Conservation (phyloP, 2,113 vertebrate genomes). For the Platichthys stellatus region DNA sequence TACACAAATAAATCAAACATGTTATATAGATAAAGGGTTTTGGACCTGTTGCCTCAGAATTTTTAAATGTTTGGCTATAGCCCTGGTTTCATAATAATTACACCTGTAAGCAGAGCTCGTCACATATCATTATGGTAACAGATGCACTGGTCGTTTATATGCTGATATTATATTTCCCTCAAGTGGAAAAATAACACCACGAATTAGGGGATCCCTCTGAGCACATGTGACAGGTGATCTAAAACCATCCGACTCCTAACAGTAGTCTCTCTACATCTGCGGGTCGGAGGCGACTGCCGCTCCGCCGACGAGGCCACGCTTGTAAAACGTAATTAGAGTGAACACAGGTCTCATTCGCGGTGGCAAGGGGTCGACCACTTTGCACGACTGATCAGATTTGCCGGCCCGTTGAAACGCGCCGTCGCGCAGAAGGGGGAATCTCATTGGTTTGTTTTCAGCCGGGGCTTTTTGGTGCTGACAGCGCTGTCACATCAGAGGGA, state of each 20-base stretch:
- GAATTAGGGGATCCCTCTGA: too few relatives aligned
- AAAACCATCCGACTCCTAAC: constrained; percentile 11
- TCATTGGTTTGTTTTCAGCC: constrained; percentile 29
- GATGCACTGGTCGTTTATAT: too few relatives aligned
- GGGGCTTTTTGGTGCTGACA: background rate
- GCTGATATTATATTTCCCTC: too few relatives aligned
- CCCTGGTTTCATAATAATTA: background rate
- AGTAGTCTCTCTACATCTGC: constrained; percentile 1
- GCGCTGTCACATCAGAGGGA: constrained; percentile 29
- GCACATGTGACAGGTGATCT: constrained; percentile 1
- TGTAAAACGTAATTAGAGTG: constrained; percentile 51
- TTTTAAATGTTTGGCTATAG: too few relatives aligned
- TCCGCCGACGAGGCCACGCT: background rate
- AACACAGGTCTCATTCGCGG: constrained; percentile 42
- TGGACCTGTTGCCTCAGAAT: background rate
- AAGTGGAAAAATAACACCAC: too few relatives aligned
- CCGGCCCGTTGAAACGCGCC: background rate
- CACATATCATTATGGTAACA: background rate
- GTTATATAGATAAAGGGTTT: background rate
- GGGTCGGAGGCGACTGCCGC: background rate
- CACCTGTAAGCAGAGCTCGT: background rate
- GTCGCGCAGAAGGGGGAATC: background rate
- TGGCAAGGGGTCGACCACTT: constrained; percentile 39
- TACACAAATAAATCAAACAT: background rate
- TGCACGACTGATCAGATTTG: constrained; percentile 46